These are phyloP conservation scores for Metacarcinus magister DNA, from an alignment of 2,888 invertebrate genomes.

Conservation along the genomic window DNA sequence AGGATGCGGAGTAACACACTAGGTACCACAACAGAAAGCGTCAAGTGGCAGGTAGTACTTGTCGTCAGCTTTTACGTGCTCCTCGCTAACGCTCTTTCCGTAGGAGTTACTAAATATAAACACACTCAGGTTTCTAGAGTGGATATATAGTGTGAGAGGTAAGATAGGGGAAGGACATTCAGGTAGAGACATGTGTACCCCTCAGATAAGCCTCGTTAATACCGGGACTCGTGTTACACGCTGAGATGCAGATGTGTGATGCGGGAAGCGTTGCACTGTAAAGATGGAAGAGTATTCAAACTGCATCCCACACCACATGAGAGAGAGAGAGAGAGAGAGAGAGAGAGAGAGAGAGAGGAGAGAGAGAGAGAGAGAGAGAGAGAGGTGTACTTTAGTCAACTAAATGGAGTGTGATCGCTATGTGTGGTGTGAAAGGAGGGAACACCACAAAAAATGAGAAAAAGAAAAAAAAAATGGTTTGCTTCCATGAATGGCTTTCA, in stretches of 20 bases:
- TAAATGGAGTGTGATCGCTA: neutral
- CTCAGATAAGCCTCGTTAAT: neutral
- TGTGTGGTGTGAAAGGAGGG: neutral
- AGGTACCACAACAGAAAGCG: neutral
- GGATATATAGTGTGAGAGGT: neutral
- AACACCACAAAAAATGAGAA: neutral
- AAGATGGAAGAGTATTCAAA: too few relatives aligned
- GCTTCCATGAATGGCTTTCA: neutral
- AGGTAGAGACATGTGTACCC: neutral
- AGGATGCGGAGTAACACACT: neutral
- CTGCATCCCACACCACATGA: too few relatives aligned
- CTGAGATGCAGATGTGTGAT: neutral
- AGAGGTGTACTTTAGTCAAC: neutral
- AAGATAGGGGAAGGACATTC: neutral
- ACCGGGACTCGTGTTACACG: neutral
- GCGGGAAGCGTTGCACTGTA: too few relatives aligned
- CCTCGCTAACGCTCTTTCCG: neutral
- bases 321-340: conserved; percentile 2
- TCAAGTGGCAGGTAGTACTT: neutral
- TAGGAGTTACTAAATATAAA: neutral
- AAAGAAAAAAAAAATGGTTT: neutral
- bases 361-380: too few relatives aligned
- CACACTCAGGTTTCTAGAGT: neutral
- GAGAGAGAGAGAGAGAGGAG: neutral
- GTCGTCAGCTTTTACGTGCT: neutral